Evolutionary conservation across 2,888 invertebrate species (phyloP), one percentile per base, ranked within the genome.

Genomic region (Macrophya alboannulata): DNA sequence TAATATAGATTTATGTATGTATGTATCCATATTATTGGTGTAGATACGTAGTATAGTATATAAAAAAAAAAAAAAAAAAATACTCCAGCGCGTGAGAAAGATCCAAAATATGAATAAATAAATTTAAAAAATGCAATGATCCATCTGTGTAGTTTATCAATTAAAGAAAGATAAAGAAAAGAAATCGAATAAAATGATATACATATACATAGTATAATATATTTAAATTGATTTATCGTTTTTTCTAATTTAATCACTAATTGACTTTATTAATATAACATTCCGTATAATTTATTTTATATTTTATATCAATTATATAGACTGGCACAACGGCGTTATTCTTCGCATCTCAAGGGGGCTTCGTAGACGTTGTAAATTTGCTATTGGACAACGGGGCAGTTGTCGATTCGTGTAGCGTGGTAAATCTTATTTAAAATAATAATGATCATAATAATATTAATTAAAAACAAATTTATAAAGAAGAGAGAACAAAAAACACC

Each of bases 321-420:
- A 98, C 99, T 86, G 98, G 99, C 86, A 98, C 99, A 74, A 98
- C 97, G 87, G 97, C 98, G 74, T 94, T 99, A 90, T 99, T 99
- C 94, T 99, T 99, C 94, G 98, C 99, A 86, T 97, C 98, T 25
- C 99, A 99, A 94, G 98, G 98, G 88, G 99, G 99, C 10, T 98
- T 96, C 94, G 94, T 97, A 88, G 97, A 98, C 92, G 96, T 98
- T 87, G 97, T 98, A 40, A 94, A 95, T 87, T 94, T 97, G 88
- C 94, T 99, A 89, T 94, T 99, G 86, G 97, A 97, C 91, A 95
- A 96, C 89, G 97, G 97, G 21, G 97, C 97, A 0, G 95, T 95
- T 85, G 96, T 98, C 86, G 97, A 98, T 93, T 96, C 96, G 21
- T 95, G 97, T 15, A 97, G 97, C 91, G 95, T 97, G 93, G 97